Evolutionary conservation across 2,113 vertebrate genomes (phyloP), one percentile per base, ranked within the genome.

Genomic region (Centrocercus urophasianus): DNA sequence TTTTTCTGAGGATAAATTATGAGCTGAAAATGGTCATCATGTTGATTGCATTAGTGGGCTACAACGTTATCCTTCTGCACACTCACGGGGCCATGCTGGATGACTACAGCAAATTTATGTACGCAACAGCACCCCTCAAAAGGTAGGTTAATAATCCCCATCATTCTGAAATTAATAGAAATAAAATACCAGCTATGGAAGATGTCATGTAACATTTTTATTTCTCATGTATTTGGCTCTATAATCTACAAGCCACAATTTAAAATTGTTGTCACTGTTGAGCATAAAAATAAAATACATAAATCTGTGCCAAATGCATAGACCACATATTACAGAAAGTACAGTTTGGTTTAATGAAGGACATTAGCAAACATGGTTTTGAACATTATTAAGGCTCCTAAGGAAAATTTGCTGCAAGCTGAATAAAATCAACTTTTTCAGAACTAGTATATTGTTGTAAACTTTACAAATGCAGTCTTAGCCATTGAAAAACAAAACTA

Each of bases 11-110:
- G 85, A 99, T 99, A 97, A 99, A 99, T 96, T 99, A 99, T 4
- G 99, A 99, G 96, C 95, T 99, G 96, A 99, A 99, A 96, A 99
- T 99, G 99, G 66, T 99, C 79, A 99, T 99, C 95, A 99, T 99
- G 99, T 92, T 99, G 96, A 97, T 98, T 60, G 99, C 99, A 3
- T 76, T 99, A 66, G 98, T 99, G 96, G 97, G 97, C 90, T 99
- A 99, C 98, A 99, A 99, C 81, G 88, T 98, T 94, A 98, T 99
- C 93, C 98, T 99, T 71, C 98, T 99, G 17, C 98, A 99, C 94
- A 99, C 98, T 13, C 99, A 99, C 3, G 98, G 98, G 27, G 93
- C 97, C 4, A 96, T 99, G 78, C 98, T 99, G 94, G 99, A 99
- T 30, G 98, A 98, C 72, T 99, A 99, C 95, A 99, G 98, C 97